A percentile compares a stretch with the other conserved stretches of the same genome.
phyloP scores from a whole-genome alignment of 2,888 invertebrate genomes.

The Rhagophthalmus giganteus region DNA sequence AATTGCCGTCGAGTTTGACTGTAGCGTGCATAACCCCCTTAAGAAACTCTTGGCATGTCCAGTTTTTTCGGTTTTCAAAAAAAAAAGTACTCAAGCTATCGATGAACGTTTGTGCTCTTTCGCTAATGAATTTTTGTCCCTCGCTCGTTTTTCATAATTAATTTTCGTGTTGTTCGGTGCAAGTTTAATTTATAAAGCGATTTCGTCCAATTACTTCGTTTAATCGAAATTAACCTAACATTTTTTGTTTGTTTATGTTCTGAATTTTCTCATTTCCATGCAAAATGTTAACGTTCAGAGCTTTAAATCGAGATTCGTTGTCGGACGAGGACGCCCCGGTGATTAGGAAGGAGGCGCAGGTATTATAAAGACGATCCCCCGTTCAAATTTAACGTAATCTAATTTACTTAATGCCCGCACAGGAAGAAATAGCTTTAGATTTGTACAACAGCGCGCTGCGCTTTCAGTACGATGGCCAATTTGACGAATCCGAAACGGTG shows the following conservation, averaged over 20 bases:
- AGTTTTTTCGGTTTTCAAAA: too few relatives aligned
- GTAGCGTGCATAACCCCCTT: too few relatives aligned
- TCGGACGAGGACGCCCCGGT: conserved; percentile 60
- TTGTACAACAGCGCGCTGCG: conserved; percentile 78
- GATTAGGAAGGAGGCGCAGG: conserved; percentile 64
- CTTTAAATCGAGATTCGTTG: conserved; percentile 61
- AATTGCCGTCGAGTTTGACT: too few relatives aligned
- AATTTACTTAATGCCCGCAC: too few relatives aligned
- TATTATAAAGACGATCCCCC: conserved; percentile 39
- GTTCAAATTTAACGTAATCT: conserved; percentile 16
- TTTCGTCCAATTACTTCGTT: not conserved
- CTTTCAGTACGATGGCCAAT: conserved; percentile 66
- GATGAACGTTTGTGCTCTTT: too few relatives aligned
- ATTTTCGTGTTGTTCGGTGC: not conserved
- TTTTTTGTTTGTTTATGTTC: not conserved
- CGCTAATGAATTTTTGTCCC: too few relatives aligned
- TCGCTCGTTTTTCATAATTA: too few relatives aligned
- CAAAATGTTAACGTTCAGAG: conserved; percentile 58
- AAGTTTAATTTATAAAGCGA: not conserved
- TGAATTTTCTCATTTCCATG: not conserved
- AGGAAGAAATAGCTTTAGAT: conserved; percentile 79
- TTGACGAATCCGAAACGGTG: conserved; percentile 68
- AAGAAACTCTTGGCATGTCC: not conserved
- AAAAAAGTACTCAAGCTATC: too few relatives aligned
- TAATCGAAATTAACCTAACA: not conserved